These are phyloP conservation scores for Phylloscopus whistleri DNA, from an alignment of 2,113 vertebrate species.

Conservation along the genomic window DNA sequence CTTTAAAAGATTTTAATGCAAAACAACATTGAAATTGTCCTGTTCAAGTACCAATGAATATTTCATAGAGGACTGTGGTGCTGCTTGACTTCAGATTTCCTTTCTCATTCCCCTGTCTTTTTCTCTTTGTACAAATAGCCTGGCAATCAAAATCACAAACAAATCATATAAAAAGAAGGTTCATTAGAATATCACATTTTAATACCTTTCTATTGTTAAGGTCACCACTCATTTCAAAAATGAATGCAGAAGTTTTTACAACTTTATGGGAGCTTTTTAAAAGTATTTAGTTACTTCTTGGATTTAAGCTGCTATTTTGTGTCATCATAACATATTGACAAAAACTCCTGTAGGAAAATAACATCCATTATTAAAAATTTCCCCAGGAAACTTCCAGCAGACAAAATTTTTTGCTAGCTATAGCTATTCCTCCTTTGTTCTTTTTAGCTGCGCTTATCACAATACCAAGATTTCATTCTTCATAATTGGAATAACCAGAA, in stretches of 20 bases:
- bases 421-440: neutral
- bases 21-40: neutral
- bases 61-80: neutral
- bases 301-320: slow-evolving; percentile 10
- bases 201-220: neutral
- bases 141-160: neutral
- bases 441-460: slow-evolving; percentile 20
- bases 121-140: neutral
- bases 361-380: slow-evolving; percentile 60
- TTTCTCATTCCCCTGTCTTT: neutral
- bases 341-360: slow-evolving; percentile 39
- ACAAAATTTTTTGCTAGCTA: neutral
- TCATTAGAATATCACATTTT: neutral
- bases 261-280: neutral
- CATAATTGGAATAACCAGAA: neutral
- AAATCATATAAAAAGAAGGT: neutral
- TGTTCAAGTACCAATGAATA: neutral
- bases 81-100: neutral
- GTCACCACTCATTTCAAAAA: neutral
- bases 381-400: slow-evolving; percentile 22
- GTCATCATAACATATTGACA: slow-evolving; percentile 31
- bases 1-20: neutral
- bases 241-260: neutral
- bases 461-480: neutral
- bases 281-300: slow-evolving; percentile 1